Evolutionary conservation across 2,888 invertebrate genomes (phyloP), one percentile per base, ranked within the genome.

Genomic region (Phytoseiulus persimilis): DNA sequence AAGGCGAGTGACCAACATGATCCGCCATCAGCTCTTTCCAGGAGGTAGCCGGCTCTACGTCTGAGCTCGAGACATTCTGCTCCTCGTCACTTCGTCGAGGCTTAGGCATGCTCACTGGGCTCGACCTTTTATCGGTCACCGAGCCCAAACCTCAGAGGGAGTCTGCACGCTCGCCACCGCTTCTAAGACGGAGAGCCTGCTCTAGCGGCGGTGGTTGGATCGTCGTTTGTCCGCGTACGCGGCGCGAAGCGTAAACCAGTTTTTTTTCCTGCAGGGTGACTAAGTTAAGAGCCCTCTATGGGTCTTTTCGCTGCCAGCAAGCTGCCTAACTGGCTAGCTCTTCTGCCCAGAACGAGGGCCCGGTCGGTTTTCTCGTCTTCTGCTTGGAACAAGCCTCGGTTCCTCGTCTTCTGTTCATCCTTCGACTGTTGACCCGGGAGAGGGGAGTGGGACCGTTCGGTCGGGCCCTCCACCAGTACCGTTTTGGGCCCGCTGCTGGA

Each of bases 381-480:
- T 65, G 65, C 18, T 65, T 65, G 65, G 65, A 65, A 65, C 23
- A 65, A 65, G 65, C 65, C 65, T 2, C 65, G 65, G 83, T 83
- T 31, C 33, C 33, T 33, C 31, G 87, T 31, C 87, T 87, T 45
- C 32, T 45, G 87, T n/a, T 32, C 33, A 33, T 31, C n/a, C 87
- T 87, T 87, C 87, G 87, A 87, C 39, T 87, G 87, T 87, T 87
- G 87, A 87, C 87, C 87, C 87, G 87, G 87, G 87, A 87, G 33
- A 87, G 87, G 32, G 33, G 87, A 87, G 9, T 32, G 31, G 31
- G 23, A 39, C 32, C 39, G 87, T 33, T 45, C 39, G 32, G 33
- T 87, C 33, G 45, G 39, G 31, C 87, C 87, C 87, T 31, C 87
- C 87, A 39, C 87, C 33, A 33, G 87, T 31, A 33, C 87, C 87